Evolutionary conservation across 2,113 vertebrate species (phyloP), one percentile per base, ranked within the genome.

Genomic region (Channa argus): DNA sequence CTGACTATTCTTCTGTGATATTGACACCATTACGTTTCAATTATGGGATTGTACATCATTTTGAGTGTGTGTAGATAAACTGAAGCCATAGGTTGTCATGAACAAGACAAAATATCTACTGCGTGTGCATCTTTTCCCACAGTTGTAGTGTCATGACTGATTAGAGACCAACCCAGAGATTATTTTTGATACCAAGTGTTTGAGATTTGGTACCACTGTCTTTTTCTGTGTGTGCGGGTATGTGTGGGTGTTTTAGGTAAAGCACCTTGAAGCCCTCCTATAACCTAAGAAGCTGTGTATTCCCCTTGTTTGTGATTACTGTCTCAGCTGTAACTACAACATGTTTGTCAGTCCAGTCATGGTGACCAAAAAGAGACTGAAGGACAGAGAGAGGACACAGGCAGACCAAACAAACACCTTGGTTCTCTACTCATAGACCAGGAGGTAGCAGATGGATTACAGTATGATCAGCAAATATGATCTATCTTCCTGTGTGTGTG

Each of bases 141-240:
- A 50, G 49, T 80, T 78, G 77, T 85, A 63, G 67, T 79, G 79
- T 84, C 93, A 94, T 89, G 94, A 96, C 93, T 95, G 94, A 95
- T 95, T 95, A 93, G 93, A 94, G 95, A 96, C 95, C 95, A 96
- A 96, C 79, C 84, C 94, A 95, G 93, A 88, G 93, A 96, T 95
- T 98, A 97, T 97, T 97, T 97, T 98, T 97, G 95, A 97, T 97
- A 97, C 95, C 90, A 70, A 76, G 93, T 92, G 92, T 82, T 79
- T 67, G 15, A 44, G 68, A 74, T 83, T 83, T 81, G 73, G 84
- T 80, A 74, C 65, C 86, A 54, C 44, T 77, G 72, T 84, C 15
- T 63, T 59, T 65, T 54, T 45, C 37, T n/a, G 10, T 44, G 59
- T 8, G 24, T 54, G 61, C 55, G 62, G 46, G n/a, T 41, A 33